Conservation (phyloP, 2,888 invertebrate genomes). For the Sisyra nigra region DNA sequence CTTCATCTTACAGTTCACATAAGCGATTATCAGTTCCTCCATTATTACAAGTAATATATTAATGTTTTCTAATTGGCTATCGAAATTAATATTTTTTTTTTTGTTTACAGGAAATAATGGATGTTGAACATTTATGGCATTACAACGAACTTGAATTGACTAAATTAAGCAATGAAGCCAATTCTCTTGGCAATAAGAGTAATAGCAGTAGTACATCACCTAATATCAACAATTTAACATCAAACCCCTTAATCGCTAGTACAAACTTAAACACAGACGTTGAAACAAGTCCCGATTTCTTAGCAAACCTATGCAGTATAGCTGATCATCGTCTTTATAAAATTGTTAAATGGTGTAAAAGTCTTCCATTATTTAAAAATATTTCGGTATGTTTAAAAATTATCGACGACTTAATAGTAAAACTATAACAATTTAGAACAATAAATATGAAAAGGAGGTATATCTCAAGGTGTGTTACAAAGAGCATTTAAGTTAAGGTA, state of each 20-base stretch:
- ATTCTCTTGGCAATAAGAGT: constrained; percentile 18
- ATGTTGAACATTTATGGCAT: constrained; percentile 91
- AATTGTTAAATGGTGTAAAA: constrained; percentile 97
- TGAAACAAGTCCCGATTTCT: constrained; percentile 65
- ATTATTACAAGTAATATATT: constrained; percentile 43
- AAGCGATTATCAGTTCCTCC: constrained; percentile 34
- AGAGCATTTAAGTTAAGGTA: not conserved
- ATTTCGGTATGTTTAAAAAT: constrained; percentile 72
- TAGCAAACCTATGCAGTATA: constrained; percentile 81
- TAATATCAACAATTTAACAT: constrained; percentile 25
- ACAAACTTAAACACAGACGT: constrained; percentile 29
- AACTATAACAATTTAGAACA: not conserved
- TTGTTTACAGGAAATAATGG: constrained; percentile 91
- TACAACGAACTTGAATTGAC: constrained; percentile 72
- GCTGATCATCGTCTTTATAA: constrained; percentile 92
- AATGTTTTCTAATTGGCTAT: too few relatives aligned
- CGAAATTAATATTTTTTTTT: too few relatives aligned
- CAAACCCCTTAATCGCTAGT: constrained; percentile 38
- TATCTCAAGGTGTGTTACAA: not conserved
- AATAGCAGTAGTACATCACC: constrained; percentile 24
- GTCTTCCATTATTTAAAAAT: constrained; percentile 88
- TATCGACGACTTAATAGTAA: not conserved
- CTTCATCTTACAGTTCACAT: constrained; percentile 20
- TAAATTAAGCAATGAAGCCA: constrained; percentile 32
- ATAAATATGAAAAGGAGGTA: not conserved